Evolutionary conservation across 2,113 vertebrate species (phyloP), one percentile per base, ranked within the genome.

Genomic region (Prionailurus bengalensis): DNA sequence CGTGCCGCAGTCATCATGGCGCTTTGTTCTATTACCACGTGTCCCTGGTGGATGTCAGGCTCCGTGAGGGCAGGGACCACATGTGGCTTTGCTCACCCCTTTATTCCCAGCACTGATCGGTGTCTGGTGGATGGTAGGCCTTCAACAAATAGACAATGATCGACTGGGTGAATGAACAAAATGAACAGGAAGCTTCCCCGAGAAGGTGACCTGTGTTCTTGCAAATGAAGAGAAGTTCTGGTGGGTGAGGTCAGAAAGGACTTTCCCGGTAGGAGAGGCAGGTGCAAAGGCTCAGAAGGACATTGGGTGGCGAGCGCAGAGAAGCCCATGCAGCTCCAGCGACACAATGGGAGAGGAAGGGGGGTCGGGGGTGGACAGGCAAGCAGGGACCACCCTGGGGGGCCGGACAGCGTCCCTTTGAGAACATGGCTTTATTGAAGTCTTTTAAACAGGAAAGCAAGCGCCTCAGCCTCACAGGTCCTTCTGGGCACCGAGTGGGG

Each of bases 1-100:
- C 6, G 6, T 3, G 7, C 55, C 7, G 7, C 7, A 6, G 15
- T 7, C 0, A 0, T 23, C 12, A 0, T 0, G 1, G 4, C 1
- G 25, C 81, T 31, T 73, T 1, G 31, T 23, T 71, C 15, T 25
- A 39, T 48, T 17, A 8, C 1, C n/a, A 21, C n/a, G 45, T 10
- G 1, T 36, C 21, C 29, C 10, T 87, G 4, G 8, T 17, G 25
- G 48, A 27, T 13, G 14, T 10, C n/a, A 51, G 63, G 36, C 21
- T 85, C 11, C 4, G 0, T 0, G 15, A 96, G 70, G 63, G 63
- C 51, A 63, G 70, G 42, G 12, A 6, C 73, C 33, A 2, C 0
- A 14, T 23, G 4, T 29, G 17, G 42, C 14, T 74, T 42, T 21
- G 36, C 4, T 31, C 5, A 5, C 14, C 15, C 7, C 15, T n/a